Percentiles rank a stretch among this genome's conserved stretches.
These are phyloP conservation scores for Idaea dimidiata DNA, from an alignment of 2,888 invertebrate genomes.

Conservation along the genomic window DNA sequence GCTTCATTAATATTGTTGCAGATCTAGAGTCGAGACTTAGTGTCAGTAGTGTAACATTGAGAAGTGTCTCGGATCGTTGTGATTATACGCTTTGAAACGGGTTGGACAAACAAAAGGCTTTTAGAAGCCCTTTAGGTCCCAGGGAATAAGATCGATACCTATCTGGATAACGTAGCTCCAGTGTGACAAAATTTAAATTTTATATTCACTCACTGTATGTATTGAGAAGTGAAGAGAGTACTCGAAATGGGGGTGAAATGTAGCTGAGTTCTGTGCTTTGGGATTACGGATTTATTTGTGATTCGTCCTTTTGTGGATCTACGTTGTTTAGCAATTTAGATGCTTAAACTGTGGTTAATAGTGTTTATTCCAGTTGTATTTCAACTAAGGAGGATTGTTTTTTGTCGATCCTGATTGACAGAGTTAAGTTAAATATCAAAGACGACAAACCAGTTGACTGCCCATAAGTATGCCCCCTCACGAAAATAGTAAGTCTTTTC, in stretches of 20 bases:
- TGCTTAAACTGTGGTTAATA: neutral
- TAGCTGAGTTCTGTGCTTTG: neutral
- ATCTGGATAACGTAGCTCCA: slow-evolving; percentile 22
- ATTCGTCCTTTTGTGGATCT: neutral
- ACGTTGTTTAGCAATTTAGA: neutral
- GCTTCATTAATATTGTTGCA: slow-evolving; percentile 46
- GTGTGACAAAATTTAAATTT: slow-evolving; percentile 25
- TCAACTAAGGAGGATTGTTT: neutral
- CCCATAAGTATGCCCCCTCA: no score
- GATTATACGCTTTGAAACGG: slow-evolving; percentile 14
- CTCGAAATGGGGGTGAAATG: slow-evolving; percentile 3
- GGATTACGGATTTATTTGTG: neutral
- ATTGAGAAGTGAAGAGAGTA: slow-evolving; percentile 3
- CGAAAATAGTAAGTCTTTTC: no score
- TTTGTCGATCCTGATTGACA: neutral
- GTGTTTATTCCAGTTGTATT: neutral
- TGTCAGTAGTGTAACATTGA: slow-evolving; percentile 30
- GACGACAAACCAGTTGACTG: no score
- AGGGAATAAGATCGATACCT: slow-evolving; percentile 24
- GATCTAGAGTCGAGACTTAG: slow-evolving; percentile 39
- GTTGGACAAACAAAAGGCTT: slow-evolving; percentile 30
- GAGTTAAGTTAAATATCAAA: neutral
- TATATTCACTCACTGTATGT: slow-evolving; percentile 18
- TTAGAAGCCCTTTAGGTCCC: slow-evolving; percentile 28
- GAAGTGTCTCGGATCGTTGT: neutral